These are phyloP conservation scores for Lethocerus indicus DNA, from an alignment of 1,140 invertebrate species.

Conservation along the genomic window DNA sequence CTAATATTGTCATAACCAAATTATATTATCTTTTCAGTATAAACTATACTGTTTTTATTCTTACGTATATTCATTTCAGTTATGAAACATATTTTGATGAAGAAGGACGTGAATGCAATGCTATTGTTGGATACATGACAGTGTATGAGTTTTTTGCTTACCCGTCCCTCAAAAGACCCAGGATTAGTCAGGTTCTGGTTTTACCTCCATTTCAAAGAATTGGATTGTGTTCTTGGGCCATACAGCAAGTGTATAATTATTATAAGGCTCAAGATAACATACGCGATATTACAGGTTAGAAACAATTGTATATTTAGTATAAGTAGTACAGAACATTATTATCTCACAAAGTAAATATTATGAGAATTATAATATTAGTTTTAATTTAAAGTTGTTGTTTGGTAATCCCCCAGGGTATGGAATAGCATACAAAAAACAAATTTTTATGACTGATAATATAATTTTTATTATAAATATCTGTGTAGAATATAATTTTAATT, in stretches of 20 bases:
- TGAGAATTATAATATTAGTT: no score
- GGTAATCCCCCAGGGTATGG: no score
- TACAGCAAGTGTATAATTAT: constrained; percentile 61
- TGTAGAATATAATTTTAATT: no score
- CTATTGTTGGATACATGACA: constrained; percentile 71
- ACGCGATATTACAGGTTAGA: constrained; percentile 67
- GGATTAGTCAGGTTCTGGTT: constrained; percentile 82
- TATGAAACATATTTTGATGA: constrained; percentile 61
- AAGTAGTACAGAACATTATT: not conserved
- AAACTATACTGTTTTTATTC: constrained; percentile 3
- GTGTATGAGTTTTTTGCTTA: constrained; percentile 93
- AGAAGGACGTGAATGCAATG: constrained; percentile 49
- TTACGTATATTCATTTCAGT: constrained; percentile 28
- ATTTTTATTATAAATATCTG: no score
- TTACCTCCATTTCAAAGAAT: constrained; percentile 75
- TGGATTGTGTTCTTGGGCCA: constrained; percentile 61
- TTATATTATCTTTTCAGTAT: no score
- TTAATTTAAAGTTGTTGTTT: no score
- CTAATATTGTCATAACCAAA: no score
- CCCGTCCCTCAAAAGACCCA: constrained; percentile 64
- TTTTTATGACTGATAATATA: no score
- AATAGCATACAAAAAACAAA: no score
- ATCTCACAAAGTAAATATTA: no score
- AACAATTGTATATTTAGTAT: not conserved
- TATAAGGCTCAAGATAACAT: constrained; percentile 51